Evolutionary conservation across 1,140 invertebrate genomes (phyloP), one percentile per base, ranked within the genome.

Genomic region (Listronotus bonariensis): DNA sequence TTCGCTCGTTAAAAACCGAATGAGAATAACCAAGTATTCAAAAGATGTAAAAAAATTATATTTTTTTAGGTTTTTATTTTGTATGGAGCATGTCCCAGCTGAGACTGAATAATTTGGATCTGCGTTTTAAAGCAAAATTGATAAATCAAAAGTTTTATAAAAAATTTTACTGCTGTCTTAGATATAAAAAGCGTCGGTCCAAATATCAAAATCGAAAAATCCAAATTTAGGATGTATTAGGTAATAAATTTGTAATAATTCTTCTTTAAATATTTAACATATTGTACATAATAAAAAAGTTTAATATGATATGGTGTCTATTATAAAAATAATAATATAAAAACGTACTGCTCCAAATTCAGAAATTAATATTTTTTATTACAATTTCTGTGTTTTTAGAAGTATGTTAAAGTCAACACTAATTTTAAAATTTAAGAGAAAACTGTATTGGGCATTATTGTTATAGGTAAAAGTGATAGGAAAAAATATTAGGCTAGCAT

Each of bases 261-360:
- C 45, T 54, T 53, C 31, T 64, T 64, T 18, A 56, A 48, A 53
- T 14, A 42, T 55, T 64, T 64, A 56, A 45, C 18, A 34, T 15
- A 20, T 56, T 64, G 61, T 64, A 64, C 20, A 64, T 64, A 70
- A 34, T n/a, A 12, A 48, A 48, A 51, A 46, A 41, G 46, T 53
- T 69, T 70, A 68, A 74, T 68, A 72, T 71, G 71, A 75, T 75
- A 70, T 71, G 72, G 68, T 70, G 70, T 72, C 68, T 72, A 70
- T 72, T 71, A 71, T 45, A 68, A 56, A 56, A 45, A 34, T 36
- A 57, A 15, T 40, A 36, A 11, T 46, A 36, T 40, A 41, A 54
- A 32, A 14, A 3, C 4, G 26, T 43, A 42, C 18, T 42, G 11
- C 38, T 55, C 53, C 4, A 55, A 55, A 55, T 55, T 6, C 41